These are phyloP conservation scores for Drosophila athabasca DNA, from an alignment of 1,140 invertebrate genomes.

Conservation along the genomic window DNA sequence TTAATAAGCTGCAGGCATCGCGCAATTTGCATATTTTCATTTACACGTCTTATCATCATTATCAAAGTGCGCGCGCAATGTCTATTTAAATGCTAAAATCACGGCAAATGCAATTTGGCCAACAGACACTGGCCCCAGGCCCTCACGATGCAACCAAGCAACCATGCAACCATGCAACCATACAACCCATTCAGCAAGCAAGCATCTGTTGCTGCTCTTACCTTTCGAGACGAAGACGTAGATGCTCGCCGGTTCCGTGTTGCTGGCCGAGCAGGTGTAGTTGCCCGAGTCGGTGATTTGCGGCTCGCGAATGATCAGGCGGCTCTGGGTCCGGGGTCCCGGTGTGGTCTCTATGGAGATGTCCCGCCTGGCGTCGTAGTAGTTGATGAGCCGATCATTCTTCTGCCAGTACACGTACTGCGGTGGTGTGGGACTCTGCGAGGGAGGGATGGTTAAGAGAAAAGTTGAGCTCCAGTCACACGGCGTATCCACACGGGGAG, in stretches of 20 bases:
- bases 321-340: constrained; percentile 91
- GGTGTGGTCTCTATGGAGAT: constrained; percentile 94
- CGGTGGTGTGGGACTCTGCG: constrained; percentile 93
- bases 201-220: constrained; percentile 79
- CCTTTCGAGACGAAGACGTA: constrained; percentile 96
- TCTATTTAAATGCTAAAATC: constrained; percentile 72
- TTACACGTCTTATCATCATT: constrained; percentile 61
- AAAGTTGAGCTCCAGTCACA: constrained; percentile 1
- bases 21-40: constrained; percentile 68
- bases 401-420: constrained; percentile 97
- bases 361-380: constrained; percentile 92
- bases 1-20: constrained; percentile 66
- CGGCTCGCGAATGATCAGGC: constrained; percentile 92
- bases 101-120: constrained; percentile 50
- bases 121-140: constrained; percentile 25
- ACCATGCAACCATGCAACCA: too few relatives aligned
- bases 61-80: constrained; percentile 35
- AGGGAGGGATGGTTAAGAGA: neutral
- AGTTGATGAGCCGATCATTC: constrained; percentile 96
- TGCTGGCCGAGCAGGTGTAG: constrained; percentile 95
- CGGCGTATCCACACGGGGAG: too few relatives aligned
- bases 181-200: constrained; percentile 2
- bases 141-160: too few relatives aligned
- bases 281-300: constrained; percentile 94
- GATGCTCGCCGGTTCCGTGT: constrained; percentile 94